These are phyloP conservation scores for Eupristina koningsbergeri DNA, from an alignment of 1,140 invertebrate species.

Conservation along the genomic window DNA sequence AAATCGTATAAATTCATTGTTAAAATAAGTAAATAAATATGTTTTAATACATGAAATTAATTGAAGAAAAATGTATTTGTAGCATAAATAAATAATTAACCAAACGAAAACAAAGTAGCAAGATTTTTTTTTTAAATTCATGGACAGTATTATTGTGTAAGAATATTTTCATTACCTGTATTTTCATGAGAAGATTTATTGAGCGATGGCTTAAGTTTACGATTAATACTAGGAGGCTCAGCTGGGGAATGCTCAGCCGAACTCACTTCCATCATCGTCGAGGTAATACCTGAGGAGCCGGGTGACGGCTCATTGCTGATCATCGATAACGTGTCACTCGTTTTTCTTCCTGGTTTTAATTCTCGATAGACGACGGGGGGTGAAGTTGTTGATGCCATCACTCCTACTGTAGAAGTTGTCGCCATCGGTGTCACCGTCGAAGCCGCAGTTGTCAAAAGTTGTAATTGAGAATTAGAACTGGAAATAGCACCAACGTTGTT, in stretches of 20 bases:
- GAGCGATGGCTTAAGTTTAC: constrained; percentile 74
- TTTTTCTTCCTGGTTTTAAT: constrained; percentile 83
- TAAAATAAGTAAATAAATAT: no score
- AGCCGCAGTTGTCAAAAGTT: background rate
- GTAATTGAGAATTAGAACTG: background rate
- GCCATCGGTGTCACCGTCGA: background rate
- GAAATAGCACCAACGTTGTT: constrained; percentile 35
- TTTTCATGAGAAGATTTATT: constrained; percentile 58
- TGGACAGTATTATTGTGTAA: no score
- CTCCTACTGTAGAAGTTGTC: background rate
- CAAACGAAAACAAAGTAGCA: no score
- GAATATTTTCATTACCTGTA: constrained; percentile 59
- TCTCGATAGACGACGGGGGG: constrained; percentile 79
- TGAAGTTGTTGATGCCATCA: constrained; percentile 60
- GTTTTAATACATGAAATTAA: no score
- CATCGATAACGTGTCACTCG: constrained; percentile 74
- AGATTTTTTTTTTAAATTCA: no score
- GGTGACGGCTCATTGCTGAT: constrained; percentile 69
- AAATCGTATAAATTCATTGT: no score
- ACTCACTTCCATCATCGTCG: constrained; percentile 57
- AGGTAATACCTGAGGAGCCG: constrained; percentile 55
- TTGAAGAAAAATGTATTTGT: no score
- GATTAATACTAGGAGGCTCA: constrained; percentile 74
- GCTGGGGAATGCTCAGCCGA: constrained; percentile 68
- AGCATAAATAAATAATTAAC: no score